These are phyloP conservation scores for Pelosia muscerda DNA, from an alignment of 2,888 invertebrate genomes.

Conservation along the genomic window DNA sequence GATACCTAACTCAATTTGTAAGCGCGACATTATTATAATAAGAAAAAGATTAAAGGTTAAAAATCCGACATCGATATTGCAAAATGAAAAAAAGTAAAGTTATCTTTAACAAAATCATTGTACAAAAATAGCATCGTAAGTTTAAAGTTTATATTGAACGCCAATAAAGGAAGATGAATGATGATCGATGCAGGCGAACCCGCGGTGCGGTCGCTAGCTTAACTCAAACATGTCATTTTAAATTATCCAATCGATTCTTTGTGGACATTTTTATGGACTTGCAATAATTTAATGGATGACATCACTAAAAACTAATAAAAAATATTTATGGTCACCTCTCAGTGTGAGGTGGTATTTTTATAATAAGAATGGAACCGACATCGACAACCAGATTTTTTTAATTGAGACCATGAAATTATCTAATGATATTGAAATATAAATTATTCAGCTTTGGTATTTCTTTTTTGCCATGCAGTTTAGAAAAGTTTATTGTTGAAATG, in stretches of 20 bases:
- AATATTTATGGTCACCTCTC: slow-evolving; percentile 38
- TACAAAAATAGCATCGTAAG: slow-evolving; percentile 24
- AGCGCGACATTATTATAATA: not conserved
- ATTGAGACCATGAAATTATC: not conserved
- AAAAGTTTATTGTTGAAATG: not conserved
- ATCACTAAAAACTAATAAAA: slow-evolving; percentile 44
- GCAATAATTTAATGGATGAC: slow-evolving; percentile 56
- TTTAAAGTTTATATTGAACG: slow-evolving; percentile 35
- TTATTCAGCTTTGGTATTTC: not conserved
- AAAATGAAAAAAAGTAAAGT: slow-evolving; percentile 13
- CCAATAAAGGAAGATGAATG: slow-evolving; percentile 46
- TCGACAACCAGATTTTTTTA: not conserved
- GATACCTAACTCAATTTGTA: not conserved
- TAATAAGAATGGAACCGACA: slow-evolving; percentile 10
- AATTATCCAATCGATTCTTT: slow-evolving; percentile 61
- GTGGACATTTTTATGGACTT: slow-evolving; percentile 61
- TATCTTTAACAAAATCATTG: slow-evolving; percentile 19
- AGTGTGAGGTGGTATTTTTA: slow-evolving; percentile 36
- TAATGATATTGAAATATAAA: slow-evolving; percentile 11
- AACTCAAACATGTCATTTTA: slow-evolving; percentile 61
- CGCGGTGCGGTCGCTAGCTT: slow-evolving; percentile 44
- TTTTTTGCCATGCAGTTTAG: slow-evolving; percentile 3
- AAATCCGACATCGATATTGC: not conserved
- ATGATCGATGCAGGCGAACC: slow-evolving; percentile 49
- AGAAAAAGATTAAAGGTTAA: slow-evolving; percentile 5